These are phyloP conservation scores for Hyperoplus immaculatus DNA, from an alignment of 2,797 vertebrate genomes.

Conservation along the genomic window DNA sequence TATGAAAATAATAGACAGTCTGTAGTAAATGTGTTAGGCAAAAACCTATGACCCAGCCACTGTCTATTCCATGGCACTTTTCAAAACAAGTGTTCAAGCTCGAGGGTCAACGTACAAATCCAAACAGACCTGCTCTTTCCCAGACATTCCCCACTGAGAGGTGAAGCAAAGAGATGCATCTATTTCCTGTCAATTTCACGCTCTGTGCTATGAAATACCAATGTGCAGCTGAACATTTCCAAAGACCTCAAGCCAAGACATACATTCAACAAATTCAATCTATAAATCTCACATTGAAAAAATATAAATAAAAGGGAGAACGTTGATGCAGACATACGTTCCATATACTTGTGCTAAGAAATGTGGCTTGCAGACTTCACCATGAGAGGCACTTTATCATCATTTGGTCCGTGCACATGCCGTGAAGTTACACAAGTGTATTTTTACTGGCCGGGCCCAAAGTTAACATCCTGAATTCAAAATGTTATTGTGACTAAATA, in stretches of 20 bases:
- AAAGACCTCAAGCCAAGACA: slow-evolving; percentile 60
- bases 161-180: slow-evolving; percentile 52
- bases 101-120: slow-evolving; percentile 51
- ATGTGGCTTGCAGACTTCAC: slow-evolving; percentile 46
- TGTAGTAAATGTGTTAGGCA: not conserved
- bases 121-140: slow-evolving; percentile 49
- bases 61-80: slow-evolving; percentile 17
- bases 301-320: slow-evolving; percentile 46
- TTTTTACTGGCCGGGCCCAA: slow-evolving; percentile 52
- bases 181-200: slow-evolving; percentile 68
- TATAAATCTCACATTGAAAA: slow-evolving; percentile 61
- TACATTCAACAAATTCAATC: slow-evolving; percentile 62
- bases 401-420: slow-evolving; percentile 52
- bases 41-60: slow-evolving; percentile 1
- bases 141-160: slow-evolving; percentile 55
- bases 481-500: slow-evolving; percentile 52
- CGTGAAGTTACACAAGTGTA: slow-evolving; percentile 45
- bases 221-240: slow-evolving; percentile 48
- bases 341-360: slow-evolving; percentile 28
- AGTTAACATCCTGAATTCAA: slow-evolving; percentile 54
- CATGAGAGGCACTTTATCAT: slow-evolving; percentile 60
- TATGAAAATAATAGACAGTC: not conserved
- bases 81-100: slow-evolving; percentile 49
- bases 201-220: slow-evolving; percentile 46
- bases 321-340: slow-evolving; percentile 46